These are phyloP conservation scores for Nemurella pictetii DNA, from an alignment of 2,888 invertebrate genomes.

Conservation along the genomic window DNA sequence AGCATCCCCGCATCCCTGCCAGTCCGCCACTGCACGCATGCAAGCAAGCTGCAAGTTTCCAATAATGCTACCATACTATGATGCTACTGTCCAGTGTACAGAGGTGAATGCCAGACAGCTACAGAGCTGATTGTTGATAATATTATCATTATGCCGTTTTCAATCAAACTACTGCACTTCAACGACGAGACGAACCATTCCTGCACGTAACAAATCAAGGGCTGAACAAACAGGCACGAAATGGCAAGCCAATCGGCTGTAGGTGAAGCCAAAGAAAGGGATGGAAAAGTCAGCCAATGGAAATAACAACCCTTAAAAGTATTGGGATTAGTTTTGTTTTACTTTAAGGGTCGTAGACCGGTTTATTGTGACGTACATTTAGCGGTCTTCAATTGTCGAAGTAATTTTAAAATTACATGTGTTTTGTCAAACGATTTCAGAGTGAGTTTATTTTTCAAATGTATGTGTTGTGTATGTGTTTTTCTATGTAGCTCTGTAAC, in stretches of 20 bases:
- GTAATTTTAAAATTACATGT: not conserved
- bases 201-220: conserved; percentile 2
- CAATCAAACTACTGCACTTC: conserved; percentile 16
- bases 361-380: not conserved
- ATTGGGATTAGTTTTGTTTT: not conserved
- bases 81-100: too few species aligned
- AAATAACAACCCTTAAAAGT: not conserved
- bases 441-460: too few species aligned
- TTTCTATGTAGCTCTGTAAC: too few species aligned
- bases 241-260: not conserved
- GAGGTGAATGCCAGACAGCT: not conserved
- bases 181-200: too few species aligned
- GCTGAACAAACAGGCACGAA: not conserved
- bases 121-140: not conserved
- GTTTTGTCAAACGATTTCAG: not conserved
- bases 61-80: too few species aligned
- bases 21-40: too few species aligned
- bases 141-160: not conserved
- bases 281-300: not conserved
- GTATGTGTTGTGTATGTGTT: too few species aligned
- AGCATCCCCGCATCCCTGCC: too few species aligned
- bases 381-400: not conserved
- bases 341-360: not conserved
- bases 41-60: too few species aligned
- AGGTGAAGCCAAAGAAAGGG: not conserved